Evolutionary conservation across 2,888 invertebrate genomes (phyloP).

Genomic region (Nymphalis c-album): DNA sequence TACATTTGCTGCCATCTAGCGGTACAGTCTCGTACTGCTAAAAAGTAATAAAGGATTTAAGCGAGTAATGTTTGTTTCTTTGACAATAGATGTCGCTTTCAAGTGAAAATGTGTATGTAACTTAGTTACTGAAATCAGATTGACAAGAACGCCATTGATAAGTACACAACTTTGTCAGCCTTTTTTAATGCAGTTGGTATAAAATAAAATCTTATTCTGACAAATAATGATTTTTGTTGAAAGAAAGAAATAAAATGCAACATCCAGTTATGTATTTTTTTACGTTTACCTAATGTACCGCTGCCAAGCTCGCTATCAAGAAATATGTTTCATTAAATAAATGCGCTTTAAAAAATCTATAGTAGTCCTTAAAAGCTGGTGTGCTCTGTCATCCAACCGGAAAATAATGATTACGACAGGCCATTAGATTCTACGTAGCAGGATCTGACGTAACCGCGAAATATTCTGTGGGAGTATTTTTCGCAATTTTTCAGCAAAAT

Average conservation of each 20-base stretch:
- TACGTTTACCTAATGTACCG: too few species aligned
- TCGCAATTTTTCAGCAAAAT: slow-evolving; percentile 55
- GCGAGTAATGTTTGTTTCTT: neutral
- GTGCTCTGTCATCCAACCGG: slow-evolving; percentile 10
- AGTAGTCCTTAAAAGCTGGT: neutral
- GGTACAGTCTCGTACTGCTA: neutral
- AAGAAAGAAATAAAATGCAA: too few species aligned
- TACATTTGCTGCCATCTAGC: slow-evolving; percentile 14
- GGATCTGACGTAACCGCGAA: slow-evolving; percentile 42
- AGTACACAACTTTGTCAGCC: too few species aligned
- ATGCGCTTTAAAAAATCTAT: neutral
- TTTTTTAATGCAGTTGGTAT: too few species aligned
- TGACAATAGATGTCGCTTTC: neutral
- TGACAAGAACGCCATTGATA: too few species aligned
- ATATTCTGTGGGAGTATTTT: slow-evolving; percentile 43
- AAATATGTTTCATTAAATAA: too few species aligned
- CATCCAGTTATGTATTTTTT: too few species aligned
- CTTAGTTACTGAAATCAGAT: too few species aligned
- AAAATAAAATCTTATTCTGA: too few species aligned
- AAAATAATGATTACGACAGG: slow-evolving; percentile 21
- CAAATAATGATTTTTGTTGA: too few species aligned
- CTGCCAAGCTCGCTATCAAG: too few species aligned
- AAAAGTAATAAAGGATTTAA: neutral
- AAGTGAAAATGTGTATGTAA: too few species aligned
- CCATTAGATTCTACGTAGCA: slow-evolving; percentile 33